A percentile compares a stretch with the other conserved stretches of the same genome.
Evolutionary conservation across 2,888 invertebrate genomes (phyloP).

Genomic region (Theodoxus fluviatilis): DNA sequence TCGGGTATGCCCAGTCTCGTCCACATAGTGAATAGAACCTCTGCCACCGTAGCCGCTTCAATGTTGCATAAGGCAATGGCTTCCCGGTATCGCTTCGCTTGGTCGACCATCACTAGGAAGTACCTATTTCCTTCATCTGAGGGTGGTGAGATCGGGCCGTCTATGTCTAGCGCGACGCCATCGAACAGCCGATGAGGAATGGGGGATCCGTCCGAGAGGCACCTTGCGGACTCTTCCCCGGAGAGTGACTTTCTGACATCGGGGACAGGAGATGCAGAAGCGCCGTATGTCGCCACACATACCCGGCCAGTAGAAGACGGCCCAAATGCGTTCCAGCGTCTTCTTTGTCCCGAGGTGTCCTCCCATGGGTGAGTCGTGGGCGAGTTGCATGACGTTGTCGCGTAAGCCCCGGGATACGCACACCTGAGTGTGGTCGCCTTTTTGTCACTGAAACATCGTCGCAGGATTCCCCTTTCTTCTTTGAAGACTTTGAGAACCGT

Average conservation of each 20-base stretch:
- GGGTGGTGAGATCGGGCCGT: too few species aligned
- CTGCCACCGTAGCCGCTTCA: too few species aligned
- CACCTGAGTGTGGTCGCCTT: not conserved
- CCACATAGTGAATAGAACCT: too few species aligned
- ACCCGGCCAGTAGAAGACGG: conserved; percentile 10
- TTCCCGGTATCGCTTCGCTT: too few species aligned
- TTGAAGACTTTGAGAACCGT: not conserved
- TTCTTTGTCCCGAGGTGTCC: not conserved
- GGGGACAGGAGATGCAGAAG: not conserved
- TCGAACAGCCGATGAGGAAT: too few species aligned
- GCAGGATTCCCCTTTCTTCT: not conserved
- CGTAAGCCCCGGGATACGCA: not conserved
- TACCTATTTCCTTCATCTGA: too few species aligned
- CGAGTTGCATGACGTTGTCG: not conserved
- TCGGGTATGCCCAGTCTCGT: too few species aligned
- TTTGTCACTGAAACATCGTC: not conserved
- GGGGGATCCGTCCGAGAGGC: not conserved
- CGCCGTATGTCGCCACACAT: not conserved
- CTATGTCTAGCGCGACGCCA: too few species aligned
- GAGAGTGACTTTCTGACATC: not conserved
- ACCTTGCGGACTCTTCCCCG: not conserved
- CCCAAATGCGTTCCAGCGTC: not conserved
- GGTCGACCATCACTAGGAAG: too few species aligned
- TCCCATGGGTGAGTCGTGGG: not conserved
- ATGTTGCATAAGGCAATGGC: too few species aligned